Percentiles rank a stretch among this genome's conserved stretches.
Conservation (phyloP, 2,888 invertebrate species). For the Perizoma affinitatum region DNA sequence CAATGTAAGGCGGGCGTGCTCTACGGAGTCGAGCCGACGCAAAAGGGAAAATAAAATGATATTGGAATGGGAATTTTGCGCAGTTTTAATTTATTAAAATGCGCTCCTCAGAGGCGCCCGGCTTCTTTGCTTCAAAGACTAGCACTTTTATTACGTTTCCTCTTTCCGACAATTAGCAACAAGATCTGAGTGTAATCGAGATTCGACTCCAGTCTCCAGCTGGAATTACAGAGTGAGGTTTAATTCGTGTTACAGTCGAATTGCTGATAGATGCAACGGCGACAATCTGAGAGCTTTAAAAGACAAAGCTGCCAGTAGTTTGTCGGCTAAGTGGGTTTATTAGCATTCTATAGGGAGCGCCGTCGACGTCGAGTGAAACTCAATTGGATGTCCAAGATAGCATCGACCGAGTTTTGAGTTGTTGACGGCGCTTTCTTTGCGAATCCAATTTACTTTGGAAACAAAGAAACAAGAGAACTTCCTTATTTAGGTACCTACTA, state of each 20-base stretch:
- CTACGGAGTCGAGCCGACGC: conserved; percentile 47
- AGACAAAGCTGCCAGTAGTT: conserved; percentile 69
- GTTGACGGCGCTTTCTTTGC: conserved; percentile 46
- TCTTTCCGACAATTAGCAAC: conserved; percentile 78
- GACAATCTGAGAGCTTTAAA: conserved; percentile 61
- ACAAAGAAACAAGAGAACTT: conserved; percentile 40
- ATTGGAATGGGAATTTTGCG: conserved; percentile 77
- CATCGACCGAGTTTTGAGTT: conserved; percentile 53
- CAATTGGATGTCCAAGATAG: conserved; percentile 66
- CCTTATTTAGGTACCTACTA: conserved; percentile 31
- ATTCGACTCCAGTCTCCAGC: conserved; percentile 57
- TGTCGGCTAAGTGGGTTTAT: conserved; percentile 69
- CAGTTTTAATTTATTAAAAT: conserved; percentile 84
- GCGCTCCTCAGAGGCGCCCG: conserved; percentile 65
- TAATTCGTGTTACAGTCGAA: conserved; percentile 70
- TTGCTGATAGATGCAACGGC: conserved; percentile 70
- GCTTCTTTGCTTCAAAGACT: conserved; percentile 78
- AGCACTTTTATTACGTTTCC: conserved; percentile 79
- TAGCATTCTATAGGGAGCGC: conserved; percentile 58
- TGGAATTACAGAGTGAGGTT: conserved; percentile 68
- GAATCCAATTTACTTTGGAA: conserved; percentile 44
- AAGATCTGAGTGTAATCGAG: conserved; percentile 66
- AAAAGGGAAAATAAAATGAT: conserved; percentile 73
- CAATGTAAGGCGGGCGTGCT: conserved; percentile 61
- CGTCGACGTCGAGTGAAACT: conserved; percentile 57